Evolutionary conservation across 2,888 invertebrate genomes (phyloP), one percentile per base, ranked within the genome.

Genomic region (Perithous albicinctus): DNA sequence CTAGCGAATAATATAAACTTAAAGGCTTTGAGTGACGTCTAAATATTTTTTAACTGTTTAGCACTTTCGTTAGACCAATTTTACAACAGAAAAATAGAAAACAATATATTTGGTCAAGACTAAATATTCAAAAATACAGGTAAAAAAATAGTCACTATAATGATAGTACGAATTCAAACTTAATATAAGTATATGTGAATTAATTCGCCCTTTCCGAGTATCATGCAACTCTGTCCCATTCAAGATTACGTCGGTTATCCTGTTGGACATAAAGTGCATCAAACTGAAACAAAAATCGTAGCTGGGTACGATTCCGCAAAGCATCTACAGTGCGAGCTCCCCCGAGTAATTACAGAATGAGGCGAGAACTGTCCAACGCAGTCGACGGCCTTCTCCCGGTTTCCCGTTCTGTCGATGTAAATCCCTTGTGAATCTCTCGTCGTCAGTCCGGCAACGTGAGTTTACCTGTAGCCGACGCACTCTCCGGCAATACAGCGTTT

Each of bases 351-450:
- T 77, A 82, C 63, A 69, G 32, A 51, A 38, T 51, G 67, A 46
- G 38, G 48, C 67, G 76, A 67, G 48, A 61, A 76, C 64, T 76
- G 76, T 76, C 76, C 26, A 20, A 48, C 48, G 61, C 76, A 76
- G 56, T 66, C 20, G 75, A 54, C 38, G 69, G 35, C 10, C 29
- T 64, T 20, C 64, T 46, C 29, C n/a, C 64, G 41, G 41, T 59
- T 59, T 48, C 70, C 48, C 73, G 54, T 63, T 35, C 35, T 41
- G 23, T 41, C 76, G 46, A 69, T 77, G 80, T 74, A 80, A 83
- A 78, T 80, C 61, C 64, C 63, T n/a, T 10, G 51, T 15, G 69
- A 66, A 46, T 63, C 63, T 54, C 54, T 18, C 29, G 26, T 63
- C 56, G 41, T 20, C 43, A 20, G 43, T 43, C 51, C 38, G 20